Base-by-base conservation (phyloP, 1,140 invertebrate species). In the Temnothorax nylanderi region DNA sequence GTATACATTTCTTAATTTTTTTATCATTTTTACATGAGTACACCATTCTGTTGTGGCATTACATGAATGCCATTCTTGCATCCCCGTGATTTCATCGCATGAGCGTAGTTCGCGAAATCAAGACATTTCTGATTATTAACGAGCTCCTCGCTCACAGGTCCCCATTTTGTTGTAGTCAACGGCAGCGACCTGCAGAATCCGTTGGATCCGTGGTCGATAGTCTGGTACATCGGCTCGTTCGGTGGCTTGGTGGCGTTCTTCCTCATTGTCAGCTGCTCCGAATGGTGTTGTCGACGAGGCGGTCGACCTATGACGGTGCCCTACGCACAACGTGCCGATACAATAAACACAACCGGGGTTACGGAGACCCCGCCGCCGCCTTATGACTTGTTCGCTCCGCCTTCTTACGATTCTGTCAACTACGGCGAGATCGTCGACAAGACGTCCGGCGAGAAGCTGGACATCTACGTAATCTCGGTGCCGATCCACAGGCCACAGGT, bases 141-240 rank as follows among this genome's bases (percentile, higher is more conserved):
- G 47, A 80, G 49, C 10, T 51, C 2, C 37, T 81, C 47, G n/a
- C 64, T 89, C 67, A 89, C 62, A 82, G 56, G 21, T 65, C 84
- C 75, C 77, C 69, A 87, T 86, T 87, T 85, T 86, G 72, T 87
- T 94, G 2, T 92, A 95, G 94, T 90, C 41, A 86, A 91, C 21
- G 60, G 51, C 21, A 56, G 51, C 6, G 89, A 93, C 0, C 86
- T 84, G 13, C 93, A 95, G 41, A 94, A 91, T 49, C 93, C 95
- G 0, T 56, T 96, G 78, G 96, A 96, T 84, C 95, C 96, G 0
- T 96, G 96, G 96, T 96, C 96, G 32, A 96, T 96, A 54, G 94
- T 96, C 0, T 96, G 96, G 96, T 96, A 96, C 93, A 95, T 96
- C 26, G 96, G 96, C 11, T 96, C 96, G 3, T 96, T 96, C 86